Conservation (phyloP, 1,140 invertebrate species). For the Bombus polaris region DNA sequence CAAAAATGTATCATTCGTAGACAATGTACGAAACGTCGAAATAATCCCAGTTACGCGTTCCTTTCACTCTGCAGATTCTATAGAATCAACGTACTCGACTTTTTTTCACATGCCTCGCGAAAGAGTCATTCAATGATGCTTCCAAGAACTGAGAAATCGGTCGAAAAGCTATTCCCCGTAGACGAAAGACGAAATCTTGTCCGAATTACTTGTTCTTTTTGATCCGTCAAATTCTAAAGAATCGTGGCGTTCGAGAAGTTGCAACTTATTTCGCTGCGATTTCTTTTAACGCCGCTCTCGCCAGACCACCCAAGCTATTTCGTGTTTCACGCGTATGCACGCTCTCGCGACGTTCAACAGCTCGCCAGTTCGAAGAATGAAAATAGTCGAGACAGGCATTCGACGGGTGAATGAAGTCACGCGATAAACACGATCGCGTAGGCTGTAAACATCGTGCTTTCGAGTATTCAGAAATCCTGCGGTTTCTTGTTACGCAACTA, state of each 20-base stretch:
- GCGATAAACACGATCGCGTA: constrained; percentile 48
- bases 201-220: not conserved
- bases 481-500: constrained; percentile 48
- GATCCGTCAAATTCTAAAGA: not conserved
- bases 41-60: too few species aligned
- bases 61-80: too few species aligned
- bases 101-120: too few species aligned
- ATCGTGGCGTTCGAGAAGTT: constrained; percentile 10
- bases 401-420: constrained; percentile 51
- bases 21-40: too few species aligned
- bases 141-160: too few species aligned
- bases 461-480: constrained; percentile 51
- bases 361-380: constrained; percentile 46
- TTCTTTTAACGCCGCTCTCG: constrained; percentile 12
- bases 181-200: not conserved
- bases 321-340: constrained; percentile 13
- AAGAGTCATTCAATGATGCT: too few species aligned
- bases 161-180: not conserved
- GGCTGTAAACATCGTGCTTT: constrained; percentile 49
- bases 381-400: constrained; percentile 43
- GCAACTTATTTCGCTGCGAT: not conserved
- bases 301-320: constrained; percentile 41
- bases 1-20: too few species aligned
- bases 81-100: too few species aligned
- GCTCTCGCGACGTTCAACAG: constrained; percentile 9